A percentile compares a stretch with the other conserved stretches of the same genome.
phyloP scores from a whole-genome alignment of 2,113 vertebrate species.

The Scortum barcoo region DNA sequence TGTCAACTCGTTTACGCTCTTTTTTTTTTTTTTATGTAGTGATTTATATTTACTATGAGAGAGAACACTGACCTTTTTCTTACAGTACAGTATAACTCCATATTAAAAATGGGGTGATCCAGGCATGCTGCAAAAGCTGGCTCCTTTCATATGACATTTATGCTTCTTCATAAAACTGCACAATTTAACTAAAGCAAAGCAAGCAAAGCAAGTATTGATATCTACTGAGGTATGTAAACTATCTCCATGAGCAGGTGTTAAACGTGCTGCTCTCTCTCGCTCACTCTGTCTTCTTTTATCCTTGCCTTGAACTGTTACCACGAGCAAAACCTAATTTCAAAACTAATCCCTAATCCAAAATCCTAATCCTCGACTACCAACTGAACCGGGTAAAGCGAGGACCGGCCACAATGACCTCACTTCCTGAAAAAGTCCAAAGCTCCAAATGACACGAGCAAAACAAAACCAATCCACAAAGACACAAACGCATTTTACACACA shows the following conservation, averaged over 20 bases:
- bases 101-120: not conserved
- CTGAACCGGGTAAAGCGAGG: constrained; percentile 38
- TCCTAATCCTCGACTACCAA: constrained; percentile 58
- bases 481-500: not conserved
- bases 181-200: not conserved
- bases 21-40: too few relatives aligned
- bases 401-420: constrained; percentile 40
- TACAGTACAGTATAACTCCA: not conserved
- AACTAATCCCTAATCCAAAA: constrained; percentile 65
- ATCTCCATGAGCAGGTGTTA: constrained; percentile 28
- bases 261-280: too few relatives aligned
- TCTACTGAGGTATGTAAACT: constrained; percentile 7
- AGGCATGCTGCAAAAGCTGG: not conserved
- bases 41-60: not conserved
- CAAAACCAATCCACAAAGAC: constrained; percentile 21
- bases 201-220: not conserved
- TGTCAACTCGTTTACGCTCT: too few relatives aligned
- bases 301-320: constrained; percentile 17
- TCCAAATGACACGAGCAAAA: constrained; percentile 52
- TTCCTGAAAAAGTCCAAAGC: constrained; percentile 33
- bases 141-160: not conserved
- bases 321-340: constrained; percentile 51
- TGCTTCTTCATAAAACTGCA: not conserved
- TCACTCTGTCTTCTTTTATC: constrained; percentile 42
- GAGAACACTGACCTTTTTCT: not conserved